Base-by-base conservation (phyloP, 2,797 vertebrate genomes). In the Phoebastria nigripes region DNA sequence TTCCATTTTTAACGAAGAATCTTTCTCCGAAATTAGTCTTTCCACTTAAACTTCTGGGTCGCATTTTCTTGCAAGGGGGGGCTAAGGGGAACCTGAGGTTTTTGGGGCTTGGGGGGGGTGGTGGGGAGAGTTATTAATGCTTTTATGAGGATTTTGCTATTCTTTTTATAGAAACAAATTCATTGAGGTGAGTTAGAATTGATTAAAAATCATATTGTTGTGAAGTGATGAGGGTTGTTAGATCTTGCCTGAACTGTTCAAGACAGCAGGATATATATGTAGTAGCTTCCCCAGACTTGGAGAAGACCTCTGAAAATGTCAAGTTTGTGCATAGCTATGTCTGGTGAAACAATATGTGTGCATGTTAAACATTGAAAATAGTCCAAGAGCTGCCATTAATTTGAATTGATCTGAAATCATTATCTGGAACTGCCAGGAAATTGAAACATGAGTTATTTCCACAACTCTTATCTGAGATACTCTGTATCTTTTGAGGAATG, bases 341-440 rank as follows among this genome's bases (percentile, higher is more conserved):
- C 91, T 96, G 82, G 82, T 81, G 82, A 91, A 97, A 96, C 93
- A 96, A 67, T 95, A 94, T 94, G 80, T 93, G 91, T 78, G 65
- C 89, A 94, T 81, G 69, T 83, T 94, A 96, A 94, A 95, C 90
- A 96, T 84, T 96, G 90, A 96, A 94, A 94, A 94, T 93, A 85
- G 71, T 89, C 92, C 94, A 96, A 96, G 87, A 94, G 51, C 82
- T 93, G 94, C 87, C 85, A 94, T 92, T 95, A 93, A 86, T 92
- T 94, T 95, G 88, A 96, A 95, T 47, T 92, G 89, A 89, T 93
- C 83, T 95, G 70, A 96, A 96, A 94, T 93, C 54, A 76, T 89
- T 87, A 91, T 81, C 77, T 87, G 56, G 28, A 93, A 79, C 89
- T 95, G 86, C 73, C 81, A 92, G 59, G 35, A 89, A 92, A 59